phyloP scores from a whole-genome alignment of 2,797 vertebrate species.

The Pelobates cultripes region DNA sequence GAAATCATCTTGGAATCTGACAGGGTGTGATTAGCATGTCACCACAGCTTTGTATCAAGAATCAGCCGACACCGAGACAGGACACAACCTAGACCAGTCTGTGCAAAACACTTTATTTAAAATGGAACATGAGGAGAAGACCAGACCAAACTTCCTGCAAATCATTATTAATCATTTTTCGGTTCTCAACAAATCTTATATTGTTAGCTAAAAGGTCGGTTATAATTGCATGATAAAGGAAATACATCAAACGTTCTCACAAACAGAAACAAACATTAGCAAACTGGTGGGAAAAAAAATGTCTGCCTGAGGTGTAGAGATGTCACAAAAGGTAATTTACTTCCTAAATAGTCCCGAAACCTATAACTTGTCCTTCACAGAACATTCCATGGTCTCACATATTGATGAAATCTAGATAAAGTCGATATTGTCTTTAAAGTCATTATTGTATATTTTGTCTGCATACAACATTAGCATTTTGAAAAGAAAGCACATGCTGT shows the following conservation, averaged over 20 bases:
- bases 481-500: too few species aligned
- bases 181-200: not conserved
- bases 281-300: not conserved
- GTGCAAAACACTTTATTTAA: slow-evolving; percentile 25
- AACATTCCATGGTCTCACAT: too few species aligned
- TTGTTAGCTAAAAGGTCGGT: not conserved
- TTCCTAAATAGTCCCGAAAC: not conserved
- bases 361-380: not conserved
- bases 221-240: not conserved
- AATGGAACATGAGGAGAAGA: slow-evolving; percentile 21
- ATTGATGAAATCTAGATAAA: too few species aligned
- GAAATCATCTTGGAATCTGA: slow-evolving; percentile 30
- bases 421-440: too few species aligned
- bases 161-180: not conserved
- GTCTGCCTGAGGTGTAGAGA: not conserved
- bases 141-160: not conserved
- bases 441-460: too few species aligned
- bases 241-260: not conserved
- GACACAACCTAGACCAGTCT: slow-evolving; percentile 17
- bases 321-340: not conserved
- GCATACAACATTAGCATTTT: too few species aligned
- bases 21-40: slow-evolving; percentile 48
- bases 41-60: slow-evolving; percentile 29
- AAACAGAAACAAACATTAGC: too few species aligned
- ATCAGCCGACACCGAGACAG: slow-evolving; percentile 10